Base-by-base conservation (phyloP, 2,888 invertebrate genomes). In the Deroplatys truncata region DNA sequence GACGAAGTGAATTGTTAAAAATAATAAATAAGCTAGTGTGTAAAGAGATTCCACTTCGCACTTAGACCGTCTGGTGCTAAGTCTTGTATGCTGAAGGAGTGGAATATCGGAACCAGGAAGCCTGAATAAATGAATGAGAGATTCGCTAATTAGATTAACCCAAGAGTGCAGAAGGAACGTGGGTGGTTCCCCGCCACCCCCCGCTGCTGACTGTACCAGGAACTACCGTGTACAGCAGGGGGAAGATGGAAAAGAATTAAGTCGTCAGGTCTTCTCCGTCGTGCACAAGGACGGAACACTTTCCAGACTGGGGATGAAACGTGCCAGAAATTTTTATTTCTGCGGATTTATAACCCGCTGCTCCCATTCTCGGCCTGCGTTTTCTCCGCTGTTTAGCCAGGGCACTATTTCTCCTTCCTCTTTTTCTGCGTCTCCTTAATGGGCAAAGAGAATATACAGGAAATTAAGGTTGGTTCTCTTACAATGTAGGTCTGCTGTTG, bases 311-410 rank as follows among this genome's bases (percentile, higher is more conserved):
- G n/a, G 89, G 43, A 31, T 86, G 82, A 86, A 85, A 89, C 89
- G 89, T 89, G 89, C 83, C 83, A 86, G 86, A 89, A 89, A 89
- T 89, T 89, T 89, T 89, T 89, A 89, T 89, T 86, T 82, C 86
- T 86, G 43, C 84, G 84, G 86, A 89, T 89, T 89, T 89, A 89
- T 89, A 86, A 89, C 86, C 83, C 56, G 20, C 56, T 72, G 88
- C 82, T 72, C 88, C 28, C 82, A 35, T 35, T 88, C 28, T 56
- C 35, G 28, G 56, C 35, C 88, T 84, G 29, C 84, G 31, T 84
- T 84, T 72, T 72, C 56, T 72, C 56, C 56, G 56, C 56, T 72
- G 56, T 72, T 72, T 72, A 72, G 56, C 56, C 56, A 0, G 56
- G 56, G 20, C 7, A 72, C 56, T 25, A 72, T 72, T 25, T 72